Percentiles rank a stretch among this genome's conserved stretches.
Conservation (phyloP, 2,888 invertebrate genomes). For the Thera britannica region DNA sequence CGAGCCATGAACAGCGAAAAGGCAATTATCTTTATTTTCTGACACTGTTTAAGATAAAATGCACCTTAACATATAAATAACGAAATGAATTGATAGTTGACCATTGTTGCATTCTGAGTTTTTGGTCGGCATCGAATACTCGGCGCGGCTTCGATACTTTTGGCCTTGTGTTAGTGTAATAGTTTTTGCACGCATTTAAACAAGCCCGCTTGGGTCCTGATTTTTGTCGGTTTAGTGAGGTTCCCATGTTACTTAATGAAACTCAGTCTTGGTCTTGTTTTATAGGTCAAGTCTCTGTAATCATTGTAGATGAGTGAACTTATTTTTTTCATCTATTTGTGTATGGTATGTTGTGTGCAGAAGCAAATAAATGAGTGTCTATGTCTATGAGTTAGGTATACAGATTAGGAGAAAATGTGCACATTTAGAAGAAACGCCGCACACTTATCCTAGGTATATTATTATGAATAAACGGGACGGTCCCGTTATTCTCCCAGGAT, state of each 20-base stretch:
- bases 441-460: too few relatives aligned
- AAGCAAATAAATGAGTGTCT: too few relatives aligned
- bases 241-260: not conserved
- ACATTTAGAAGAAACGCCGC: too few relatives aligned
- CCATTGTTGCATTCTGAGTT: conserved; percentile 71
- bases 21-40: conserved; percentile 19
- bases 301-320: too few relatives aligned
- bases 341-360: too few relatives aligned
- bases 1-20: not conserved
- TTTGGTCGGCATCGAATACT: conserved; percentile 61
- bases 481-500: too few relatives aligned
- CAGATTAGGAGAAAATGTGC: too few relatives aligned
- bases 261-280: conserved; percentile 16
- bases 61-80: conserved; percentile 49
- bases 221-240: conserved; percentile 38
- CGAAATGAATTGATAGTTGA: conserved; percentile 60
- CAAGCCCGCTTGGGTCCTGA: conserved; percentile 28
- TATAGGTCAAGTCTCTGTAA: too few relatives aligned
- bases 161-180: conserved; percentile 33
- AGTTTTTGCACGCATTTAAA: conserved; percentile 41
- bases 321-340: too few relatives aligned
- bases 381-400: too few relatives aligned
- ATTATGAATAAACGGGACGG: too few relatives aligned
- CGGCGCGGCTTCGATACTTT: conserved; percentile 45
- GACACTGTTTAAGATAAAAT: conserved; percentile 45